Percentiles rank a stretch among this genome's conserved stretches.
These are phyloP conservation scores for Phragmatobia fuliginosa DNA, from an alignment of 2,888 invertebrate species.

Conservation along the genomic window DNA sequence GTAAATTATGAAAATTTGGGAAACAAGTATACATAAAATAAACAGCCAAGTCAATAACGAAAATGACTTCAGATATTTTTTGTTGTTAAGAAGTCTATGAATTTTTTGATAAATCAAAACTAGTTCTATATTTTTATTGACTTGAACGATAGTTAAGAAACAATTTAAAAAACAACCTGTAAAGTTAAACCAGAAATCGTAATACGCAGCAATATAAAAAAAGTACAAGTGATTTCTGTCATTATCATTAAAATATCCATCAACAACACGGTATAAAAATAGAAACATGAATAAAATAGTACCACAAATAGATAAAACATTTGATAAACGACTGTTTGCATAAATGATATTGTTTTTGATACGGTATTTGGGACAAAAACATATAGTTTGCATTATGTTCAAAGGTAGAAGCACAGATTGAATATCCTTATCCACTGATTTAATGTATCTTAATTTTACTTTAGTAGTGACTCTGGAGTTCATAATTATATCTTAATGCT, in stretches of 20 bases:
- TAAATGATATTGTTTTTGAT: slow-evolving; percentile 19
- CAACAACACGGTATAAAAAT: not conserved
- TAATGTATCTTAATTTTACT: not conserved
- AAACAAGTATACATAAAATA: not conserved
- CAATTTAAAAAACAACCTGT: slow-evolving; percentile 17
- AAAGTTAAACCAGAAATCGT: not conserved
- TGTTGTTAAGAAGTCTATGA: slow-evolving; percentile 17
- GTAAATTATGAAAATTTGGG: not conserved
- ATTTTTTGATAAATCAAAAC: slow-evolving; percentile 25
- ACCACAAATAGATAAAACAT: slow-evolving; percentile 9
- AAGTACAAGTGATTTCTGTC: not conserved
- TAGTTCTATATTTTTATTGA: slow-evolving; percentile 15
- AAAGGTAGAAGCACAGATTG: slow-evolving; percentile 27
- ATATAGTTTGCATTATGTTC: slow-evolving; percentile 23
- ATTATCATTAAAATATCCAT: not conserved
- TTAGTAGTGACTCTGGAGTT: too few relatives aligned
- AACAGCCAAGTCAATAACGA: slow-evolving; percentile 22
- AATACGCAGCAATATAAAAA: not conserved
- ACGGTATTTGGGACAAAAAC: slow-evolving; percentile 22
- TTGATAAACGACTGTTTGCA: slow-evolving; percentile 12
- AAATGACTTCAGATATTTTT: not conserved
- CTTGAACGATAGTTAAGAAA: not conserved
- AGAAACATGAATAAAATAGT: not conserved
- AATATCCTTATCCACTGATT: slow-evolving; percentile 17
- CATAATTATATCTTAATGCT: too few relatives aligned